phyloP scores from a whole-genome alignment of 30 jellyfish, hydroid and myxozoan genomes.

The Aurelia sp. region DNA sequence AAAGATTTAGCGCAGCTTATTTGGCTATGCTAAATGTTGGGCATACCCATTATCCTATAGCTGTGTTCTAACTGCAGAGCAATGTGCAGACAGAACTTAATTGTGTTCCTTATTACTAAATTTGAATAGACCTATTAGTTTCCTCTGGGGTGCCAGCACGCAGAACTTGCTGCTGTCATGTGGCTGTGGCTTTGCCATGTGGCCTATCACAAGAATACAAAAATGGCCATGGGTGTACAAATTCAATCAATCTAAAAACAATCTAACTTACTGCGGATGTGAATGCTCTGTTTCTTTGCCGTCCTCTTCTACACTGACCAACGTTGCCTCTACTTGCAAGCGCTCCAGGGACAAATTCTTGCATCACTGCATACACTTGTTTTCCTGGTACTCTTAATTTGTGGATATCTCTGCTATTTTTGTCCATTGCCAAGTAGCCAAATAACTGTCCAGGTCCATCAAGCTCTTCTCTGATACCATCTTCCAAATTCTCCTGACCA shows the following conservation, averaged over 20 bases:
- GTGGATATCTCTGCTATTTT: conserved; percentile 24
- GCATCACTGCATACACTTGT: conserved; percentile 27
- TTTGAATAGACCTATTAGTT: too few species aligned
- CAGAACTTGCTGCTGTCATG: too few species aligned
- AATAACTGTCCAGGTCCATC: conserved; percentile 54
- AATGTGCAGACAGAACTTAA: too few species aligned
- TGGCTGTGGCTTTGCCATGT: too few species aligned
- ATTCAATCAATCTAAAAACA: neutral
- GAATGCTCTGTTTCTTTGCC: conserved; percentile 29
- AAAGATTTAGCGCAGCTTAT: too few species aligned
- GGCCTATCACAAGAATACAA: too few species aligned
- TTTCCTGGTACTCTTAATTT: conserved; percentile 29
- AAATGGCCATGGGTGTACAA: too few species aligned
- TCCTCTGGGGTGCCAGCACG: too few species aligned
- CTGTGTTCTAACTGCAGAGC: too few species aligned
- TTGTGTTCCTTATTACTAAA: too few species aligned
- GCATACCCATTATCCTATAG: too few species aligned
- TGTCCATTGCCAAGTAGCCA: conserved; percentile 48
- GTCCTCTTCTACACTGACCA: conserved; percentile 11
- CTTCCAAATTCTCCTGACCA: conserved; percentile 3
- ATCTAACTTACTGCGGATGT: conserved; percentile 3
- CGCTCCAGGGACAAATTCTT: conserved; percentile 29
- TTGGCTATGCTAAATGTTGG: too few species aligned
- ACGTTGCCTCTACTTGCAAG: conserved; percentile 30
- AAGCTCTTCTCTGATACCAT: conserved; percentile 46